Conservation (phyloP, 2,888 invertebrate genomes). For the Cremastinae sp. region DNA sequence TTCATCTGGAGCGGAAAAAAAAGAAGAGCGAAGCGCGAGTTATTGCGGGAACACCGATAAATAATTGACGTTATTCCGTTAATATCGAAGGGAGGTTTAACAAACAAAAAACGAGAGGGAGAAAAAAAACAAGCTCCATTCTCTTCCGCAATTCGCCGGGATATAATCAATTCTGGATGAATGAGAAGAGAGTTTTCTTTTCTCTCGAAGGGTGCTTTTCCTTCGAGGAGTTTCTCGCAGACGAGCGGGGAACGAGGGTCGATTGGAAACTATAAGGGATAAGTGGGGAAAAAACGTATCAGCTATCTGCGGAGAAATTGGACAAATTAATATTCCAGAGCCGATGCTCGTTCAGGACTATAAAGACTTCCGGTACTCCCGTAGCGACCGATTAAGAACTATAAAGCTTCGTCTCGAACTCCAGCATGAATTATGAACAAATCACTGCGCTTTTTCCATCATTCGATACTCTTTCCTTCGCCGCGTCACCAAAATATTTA, state of each 20-base stretch:
- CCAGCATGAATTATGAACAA: not conserved
- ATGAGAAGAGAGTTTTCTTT: not conserved
- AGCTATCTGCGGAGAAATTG: constrained; percentile 32
- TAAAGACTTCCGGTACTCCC: constrained; percentile 6
- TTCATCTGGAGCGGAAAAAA: not conserved
- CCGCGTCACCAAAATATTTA: not conserved
- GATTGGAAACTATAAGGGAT: constrained; percentile 18
- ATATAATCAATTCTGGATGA: constrained; percentile 30
- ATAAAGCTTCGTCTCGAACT: not conserved
- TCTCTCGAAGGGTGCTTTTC: constrained; percentile 15
- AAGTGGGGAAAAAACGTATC: constrained; percentile 33
- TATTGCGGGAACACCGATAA: not conserved
- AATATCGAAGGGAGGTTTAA: constrained; percentile 31
- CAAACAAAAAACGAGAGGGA: constrained; percentile 9
- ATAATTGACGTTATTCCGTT: constrained; percentile 26
- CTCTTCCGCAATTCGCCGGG: constrained; percentile 22
- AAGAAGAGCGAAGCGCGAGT: not conserved
- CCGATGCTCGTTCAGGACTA: not conserved
- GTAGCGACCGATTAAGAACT: constrained; percentile 26
- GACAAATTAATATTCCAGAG: constrained; percentile 47
- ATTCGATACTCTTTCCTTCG: not conserved
- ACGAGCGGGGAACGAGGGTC: not conserved
- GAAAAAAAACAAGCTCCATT: constrained; percentile 8
- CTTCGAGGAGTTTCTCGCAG: constrained; percentile 16
- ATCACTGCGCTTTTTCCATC: not conserved